Percentiles rank a stretch among this genome's conserved stretches.
Conservation (phyloP, 2,113 vertebrate species). For the Dunckerocampus dactyliophorus region DNA sequence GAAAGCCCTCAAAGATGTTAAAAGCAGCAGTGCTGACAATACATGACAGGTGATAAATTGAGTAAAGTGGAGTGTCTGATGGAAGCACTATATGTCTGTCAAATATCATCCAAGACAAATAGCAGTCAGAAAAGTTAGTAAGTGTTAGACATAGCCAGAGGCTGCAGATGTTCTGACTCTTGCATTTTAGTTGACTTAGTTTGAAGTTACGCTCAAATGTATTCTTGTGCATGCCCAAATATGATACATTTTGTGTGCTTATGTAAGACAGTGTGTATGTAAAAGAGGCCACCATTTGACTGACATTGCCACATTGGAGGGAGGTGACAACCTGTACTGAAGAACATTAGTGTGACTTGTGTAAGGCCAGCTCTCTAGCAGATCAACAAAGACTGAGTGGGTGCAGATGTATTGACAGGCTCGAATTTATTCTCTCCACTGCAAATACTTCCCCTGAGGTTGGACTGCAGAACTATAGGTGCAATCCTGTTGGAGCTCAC, state of each 20-base stretch:
- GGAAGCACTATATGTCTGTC: conserved; percentile 61
- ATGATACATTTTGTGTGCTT: conserved; percentile 19
- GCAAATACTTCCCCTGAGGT: conserved; percentile 40
- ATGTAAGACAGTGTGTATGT: conserved; percentile 21
- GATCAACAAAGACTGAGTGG: conserved; percentile 49
- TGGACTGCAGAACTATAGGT: conserved; percentile 23
- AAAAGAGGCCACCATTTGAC: conserved; percentile 35
- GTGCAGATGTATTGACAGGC: conserved; percentile 50
- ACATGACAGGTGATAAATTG: conserved; percentile 60
- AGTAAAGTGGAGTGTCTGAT: conserved; percentile 42
- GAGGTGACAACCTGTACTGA: conserved; percentile 45
- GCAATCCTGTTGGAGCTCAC: conserved; percentile 19
- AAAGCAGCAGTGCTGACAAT: conserved; percentile 47
- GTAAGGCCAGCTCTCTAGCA: too few relatives aligned
- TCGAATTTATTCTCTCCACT: conserved; percentile 37
- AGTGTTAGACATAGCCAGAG: conserved; percentile 34
- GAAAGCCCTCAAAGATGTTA: conserved; percentile 50
- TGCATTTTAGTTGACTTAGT: conserved; percentile 55
- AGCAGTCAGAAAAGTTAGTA: conserved; percentile 41
- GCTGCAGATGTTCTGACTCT: conserved; percentile 43
- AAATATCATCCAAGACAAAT: conserved; percentile 52
- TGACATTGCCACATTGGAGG: conserved; percentile 33
- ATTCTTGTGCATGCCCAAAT: conserved; percentile 28
- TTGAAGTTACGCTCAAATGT: conserved; percentile 60
- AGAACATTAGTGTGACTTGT: conserved; percentile 43